phyloP scores from a whole-genome alignment of 92 coral and sea anemone species.

The Scolanthus callimorphus region DNA sequence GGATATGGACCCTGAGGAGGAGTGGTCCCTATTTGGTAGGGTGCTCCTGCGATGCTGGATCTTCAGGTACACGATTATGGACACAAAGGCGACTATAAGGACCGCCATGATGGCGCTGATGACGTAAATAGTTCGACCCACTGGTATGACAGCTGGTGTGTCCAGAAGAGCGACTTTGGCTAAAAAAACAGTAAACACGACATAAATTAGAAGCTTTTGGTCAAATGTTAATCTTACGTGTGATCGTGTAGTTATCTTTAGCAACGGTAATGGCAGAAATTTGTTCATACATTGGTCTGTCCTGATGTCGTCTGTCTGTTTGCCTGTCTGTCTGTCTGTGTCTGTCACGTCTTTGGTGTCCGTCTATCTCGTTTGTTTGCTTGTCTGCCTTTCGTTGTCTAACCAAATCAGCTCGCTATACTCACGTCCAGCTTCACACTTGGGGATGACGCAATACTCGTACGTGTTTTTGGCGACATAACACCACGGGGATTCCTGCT shows the following conservation, averaged over 20 bases:
- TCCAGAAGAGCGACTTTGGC: constrained; percentile 19
- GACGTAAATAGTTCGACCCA: constrained; percentile 85
- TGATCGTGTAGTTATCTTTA: too few species aligned
- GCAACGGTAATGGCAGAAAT: too few species aligned
- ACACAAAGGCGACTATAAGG: constrained; percentile 77
- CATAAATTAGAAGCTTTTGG: too few species aligned
- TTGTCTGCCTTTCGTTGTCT: too few species aligned
- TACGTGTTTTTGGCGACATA: constrained; percentile 31
- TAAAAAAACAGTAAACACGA: constrained; percentile 11
- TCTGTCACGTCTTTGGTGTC: too few species aligned
- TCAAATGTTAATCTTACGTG: too few species aligned
- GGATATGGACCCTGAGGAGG: constrained; percentile 88
- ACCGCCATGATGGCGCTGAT: constrained; percentile 92
- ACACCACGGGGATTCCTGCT: constrained; percentile 75
- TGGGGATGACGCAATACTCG: constrained; percentile 70
- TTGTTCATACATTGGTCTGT: too few species aligned
- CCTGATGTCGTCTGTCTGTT: too few species aligned
- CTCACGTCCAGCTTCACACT: constrained; percentile 46
- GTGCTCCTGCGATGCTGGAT: constrained; percentile 82
- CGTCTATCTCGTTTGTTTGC: too few species aligned
- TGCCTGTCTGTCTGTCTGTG: too few species aligned
- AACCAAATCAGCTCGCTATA: too few species aligned
- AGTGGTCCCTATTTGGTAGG: constrained; percentile 56
- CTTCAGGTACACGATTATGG: constrained; percentile 90
- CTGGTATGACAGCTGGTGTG: constrained; percentile 17